These are phyloP conservation scores for Sebastes diploproa DNA, from an alignment of 2,797 vertebrate genomes.

Conservation along the genomic window DNA sequence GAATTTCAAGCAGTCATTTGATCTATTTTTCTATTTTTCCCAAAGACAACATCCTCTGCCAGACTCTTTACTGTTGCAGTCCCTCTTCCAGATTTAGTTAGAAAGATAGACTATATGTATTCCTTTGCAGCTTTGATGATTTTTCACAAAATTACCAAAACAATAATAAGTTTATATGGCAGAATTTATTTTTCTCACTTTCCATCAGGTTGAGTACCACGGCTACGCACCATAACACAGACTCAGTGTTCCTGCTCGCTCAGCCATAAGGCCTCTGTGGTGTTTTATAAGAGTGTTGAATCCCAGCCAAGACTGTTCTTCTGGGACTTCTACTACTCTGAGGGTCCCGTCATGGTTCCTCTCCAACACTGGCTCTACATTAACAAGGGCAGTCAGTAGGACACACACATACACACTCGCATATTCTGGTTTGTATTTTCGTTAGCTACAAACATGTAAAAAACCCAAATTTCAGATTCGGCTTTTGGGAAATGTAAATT, in stretches of 20 bases:
- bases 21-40: neutral
- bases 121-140: neutral
- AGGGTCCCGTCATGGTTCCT: conserved; percentile 51
- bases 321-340: conserved; percentile 33
- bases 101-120: neutral
- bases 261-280: conserved; percentile 40
- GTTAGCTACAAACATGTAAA: conserved; percentile 32
- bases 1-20: neutral
- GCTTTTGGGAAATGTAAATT: conserved; percentile 41
- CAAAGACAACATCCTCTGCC: neutral
- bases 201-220: conserved; percentile 9
- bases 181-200: conserved; percentile 4
- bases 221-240: neutral
- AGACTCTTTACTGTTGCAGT: neutral
- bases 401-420: conserved; percentile 13
- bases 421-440: conserved; percentile 19
- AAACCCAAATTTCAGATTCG: conserved; percentile 17
- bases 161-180: neutral
- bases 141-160: neutral
- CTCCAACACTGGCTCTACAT: conserved; percentile 36
- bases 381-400: conserved; percentile 31
- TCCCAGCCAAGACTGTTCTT: conserved; percentile 42
- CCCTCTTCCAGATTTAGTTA: neutral
- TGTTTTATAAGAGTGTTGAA: conserved; percentile 40
- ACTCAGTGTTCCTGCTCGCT: conserved; percentile 42